Base-by-base conservation (phyloP, 2,888 invertebrate species). In the Eristalis tenax region DNA sequence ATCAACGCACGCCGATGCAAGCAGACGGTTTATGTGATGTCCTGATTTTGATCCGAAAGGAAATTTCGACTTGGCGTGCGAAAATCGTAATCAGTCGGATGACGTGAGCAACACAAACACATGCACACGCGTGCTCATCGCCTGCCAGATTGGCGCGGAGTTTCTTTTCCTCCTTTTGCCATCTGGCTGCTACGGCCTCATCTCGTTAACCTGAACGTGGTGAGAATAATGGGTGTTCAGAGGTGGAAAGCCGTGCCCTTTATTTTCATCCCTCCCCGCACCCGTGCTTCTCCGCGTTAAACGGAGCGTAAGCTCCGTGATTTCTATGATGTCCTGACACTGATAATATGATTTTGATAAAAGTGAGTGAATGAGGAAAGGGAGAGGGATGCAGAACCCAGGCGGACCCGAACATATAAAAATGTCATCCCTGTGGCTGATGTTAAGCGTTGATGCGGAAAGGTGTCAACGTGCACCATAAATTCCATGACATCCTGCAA, bases 201-300 rank as follows among this genome's bases (percentile, higher is more conserved):
- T 71, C 80, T 71, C n/a, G 50, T 65, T 80, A 84, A 76, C 70
- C 56, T 40, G 75, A 70, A 85, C 82, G 85, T 82, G 77, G 22
- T 76, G 61, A 40, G 84, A 81, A 85, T 85, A 81, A 80, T 79
- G 56, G 83, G 69, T 79, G 79, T 70, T 83, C 80, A 71, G n/a
- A 10, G 43, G 23, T 61, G 26, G 50, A 63, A 66, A 75, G 66
- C 26, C 40, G 64, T 35, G 50, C 66, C 40, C 38, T 50, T 64
- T 59, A 63, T 32, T 64, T 68, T 23, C 10, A 32, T 66, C n/a
- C 4, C 26, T 8, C 18, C 1, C 50, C 50, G 3, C 50, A 2
- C 2, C n/a, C 8, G n/a, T 57, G 50, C 35, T 65, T 65, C 35
- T 56, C 18, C 59, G 35, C 35, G 74, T 57, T 83, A 35, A 86